Percentiles rank a stretch among this genome's conserved stretches.
Evolutionary conservation across 2,797 vertebrate species (phyloP).

Genomic region (Rhinatrema bivittatum): DNA sequence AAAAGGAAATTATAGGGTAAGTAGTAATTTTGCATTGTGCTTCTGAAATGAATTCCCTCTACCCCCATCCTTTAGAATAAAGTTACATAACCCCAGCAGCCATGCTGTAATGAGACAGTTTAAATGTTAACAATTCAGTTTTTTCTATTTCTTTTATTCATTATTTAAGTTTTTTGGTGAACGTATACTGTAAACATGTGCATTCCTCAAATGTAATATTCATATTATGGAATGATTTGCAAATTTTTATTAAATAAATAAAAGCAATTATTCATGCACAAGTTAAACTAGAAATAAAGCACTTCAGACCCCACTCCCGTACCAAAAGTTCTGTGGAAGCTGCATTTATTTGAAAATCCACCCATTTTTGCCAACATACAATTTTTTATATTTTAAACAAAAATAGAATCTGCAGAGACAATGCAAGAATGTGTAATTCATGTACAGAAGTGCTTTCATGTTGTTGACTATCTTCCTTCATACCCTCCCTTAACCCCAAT

Average conservation of each 20-base stretch:
- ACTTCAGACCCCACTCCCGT: conserved; percentile 41
- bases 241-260: conserved; percentile 48
- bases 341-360: conserved; percentile 99
- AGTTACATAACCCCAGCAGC: too few species aligned
- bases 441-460: conserved; percentile 94
- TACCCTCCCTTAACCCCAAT: conserved; percentile 58
- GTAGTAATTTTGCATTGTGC: too few species aligned
- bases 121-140: too few species aligned
- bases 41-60: too few species aligned
- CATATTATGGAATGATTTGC: conserved; percentile 5
- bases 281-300: conserved; percentile 37
- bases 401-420: conserved; percentile 94
- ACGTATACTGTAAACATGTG: too few species aligned
- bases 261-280: conserved; percentile 32
- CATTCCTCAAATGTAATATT: conserved; percentile 4
- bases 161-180: too few species aligned
- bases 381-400: conserved; percentile 94
- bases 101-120: too few species aligned
- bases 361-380: conserved; percentile 92
- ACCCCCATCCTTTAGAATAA: too few species aligned
- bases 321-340: conserved; percentile 78
- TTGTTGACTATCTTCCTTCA: conserved; percentile 68
- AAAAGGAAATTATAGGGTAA: too few species aligned
- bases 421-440: conserved; percentile 90
- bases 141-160: too few species aligned